Evolutionary conservation across 2,113 vertebrate species (phyloP).

Genomic region (Callopanchax toddi): DNA sequence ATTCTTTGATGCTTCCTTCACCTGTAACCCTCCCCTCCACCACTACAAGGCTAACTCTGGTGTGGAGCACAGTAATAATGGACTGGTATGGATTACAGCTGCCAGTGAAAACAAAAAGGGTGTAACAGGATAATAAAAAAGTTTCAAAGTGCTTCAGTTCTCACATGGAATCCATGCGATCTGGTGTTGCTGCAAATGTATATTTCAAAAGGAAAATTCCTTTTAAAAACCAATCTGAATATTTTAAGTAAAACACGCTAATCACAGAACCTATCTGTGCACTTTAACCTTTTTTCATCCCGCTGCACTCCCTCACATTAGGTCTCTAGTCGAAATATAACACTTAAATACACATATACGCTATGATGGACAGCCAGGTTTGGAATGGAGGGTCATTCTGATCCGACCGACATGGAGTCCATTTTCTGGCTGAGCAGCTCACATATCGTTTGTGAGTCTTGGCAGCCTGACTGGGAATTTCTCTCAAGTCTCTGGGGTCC

Average conservation of each 20-base stretch:
- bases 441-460: slow-evolving; percentile 71
- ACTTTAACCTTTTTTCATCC: slow-evolving; percentile 41
- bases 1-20: slow-evolving; percentile 50
- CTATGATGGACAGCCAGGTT: slow-evolving; percentile 47
- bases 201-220: too few species aligned
- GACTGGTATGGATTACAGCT: slow-evolving; percentile 31
- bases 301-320: slow-evolving; percentile 13
- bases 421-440: slow-evolving; percentile 70
- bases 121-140: slow-evolving; percentile 71
- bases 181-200: slow-evolving; percentile 7
- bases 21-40: slow-evolving; percentile 45
- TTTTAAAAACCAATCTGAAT: too few species aligned
- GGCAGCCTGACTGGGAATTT: slow-evolving; percentile 68
- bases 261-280: slow-evolving; percentile 12
- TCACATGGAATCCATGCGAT: slow-evolving; percentile 12
- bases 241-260: slow-evolving; percentile 1
- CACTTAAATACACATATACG: slow-evolving; percentile 32
- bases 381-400: slow-evolving; percentile 42
- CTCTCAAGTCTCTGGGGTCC: slow-evolving; percentile 58
- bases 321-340: slow-evolving; percentile 36
- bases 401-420: slow-evolving; percentile 45
- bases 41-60: slow-evolving; percentile 52
- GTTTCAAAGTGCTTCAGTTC: slow-evolving; percentile 38
- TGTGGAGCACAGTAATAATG: slow-evolving; percentile 40
- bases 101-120: slow-evolving; percentile 66